phyloP scores from a whole-genome alignment of 2,888 invertebrate species.

The Tortricodes alternella region DNA sequence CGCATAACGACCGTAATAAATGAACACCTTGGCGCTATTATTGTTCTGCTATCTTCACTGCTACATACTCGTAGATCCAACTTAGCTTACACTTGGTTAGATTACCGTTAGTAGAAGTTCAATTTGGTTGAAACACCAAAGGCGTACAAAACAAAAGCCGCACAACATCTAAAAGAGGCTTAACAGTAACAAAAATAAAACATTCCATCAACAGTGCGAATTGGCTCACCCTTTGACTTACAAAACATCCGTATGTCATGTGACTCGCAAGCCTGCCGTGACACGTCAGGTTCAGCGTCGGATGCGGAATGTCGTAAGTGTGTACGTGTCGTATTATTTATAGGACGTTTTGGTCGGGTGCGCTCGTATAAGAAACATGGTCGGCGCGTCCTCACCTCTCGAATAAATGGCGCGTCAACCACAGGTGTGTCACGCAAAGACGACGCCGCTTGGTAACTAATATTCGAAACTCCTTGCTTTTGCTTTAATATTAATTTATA shows the following conservation, averaged over 20 bases:
- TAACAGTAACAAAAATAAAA: slow-evolving; percentile 17
- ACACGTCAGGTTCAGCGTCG: neutral
- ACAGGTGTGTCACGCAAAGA: slow-evolving; percentile 60
- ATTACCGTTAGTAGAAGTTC: neutral
- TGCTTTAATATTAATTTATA: neutral
- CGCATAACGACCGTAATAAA: no score
- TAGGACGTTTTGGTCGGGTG: neutral
- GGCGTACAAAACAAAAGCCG: slow-evolving; percentile 3
- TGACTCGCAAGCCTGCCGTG: slow-evolving; percentile 6
- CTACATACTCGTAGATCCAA: neutral
- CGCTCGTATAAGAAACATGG: slow-evolving; percentile 11
- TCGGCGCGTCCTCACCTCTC: slow-evolving; percentile 43
- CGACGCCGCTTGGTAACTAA: slow-evolving; percentile 51
- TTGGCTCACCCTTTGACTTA: slow-evolving; percentile 18
- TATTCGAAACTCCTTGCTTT: slow-evolving; percentile 43
- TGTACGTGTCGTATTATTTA: neutral
- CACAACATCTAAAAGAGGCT: slow-evolving; percentile 12
- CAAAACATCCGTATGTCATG: slow-evolving; percentile 22
- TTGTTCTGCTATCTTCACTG: neutral
- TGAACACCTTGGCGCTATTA: no score
- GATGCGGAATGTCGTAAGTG: neutral
- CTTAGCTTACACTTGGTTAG: neutral
- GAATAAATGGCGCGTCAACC: slow-evolving; percentile 75
- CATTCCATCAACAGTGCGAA: slow-evolving; percentile 20
- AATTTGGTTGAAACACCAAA: slow-evolving; percentile 1